These are phyloP conservation scores for Drosophila pseudotalamancana DNA, from an alignment of 2,888 invertebrate genomes.

Conservation along the genomic window DNA sequence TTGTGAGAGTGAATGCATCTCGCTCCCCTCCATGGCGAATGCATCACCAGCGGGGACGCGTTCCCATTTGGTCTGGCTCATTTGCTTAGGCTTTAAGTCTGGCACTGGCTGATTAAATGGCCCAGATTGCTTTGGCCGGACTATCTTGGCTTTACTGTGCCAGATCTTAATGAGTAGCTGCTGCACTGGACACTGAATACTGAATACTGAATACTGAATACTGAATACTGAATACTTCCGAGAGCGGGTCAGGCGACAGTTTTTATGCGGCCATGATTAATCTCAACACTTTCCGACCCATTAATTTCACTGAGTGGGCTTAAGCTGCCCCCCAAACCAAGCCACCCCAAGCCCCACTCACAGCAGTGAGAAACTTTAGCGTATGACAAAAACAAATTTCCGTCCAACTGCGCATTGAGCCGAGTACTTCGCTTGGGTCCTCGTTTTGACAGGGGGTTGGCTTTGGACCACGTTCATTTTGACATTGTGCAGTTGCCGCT, in stretches of 20 bases:
- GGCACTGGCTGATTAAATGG: conserved; percentile 60
- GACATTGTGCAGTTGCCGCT: conserved; percentile 36
- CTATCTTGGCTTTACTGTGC: conserved; percentile 45
- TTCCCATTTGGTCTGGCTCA: conserved; percentile 48
- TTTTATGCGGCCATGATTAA: conserved; percentile 71
- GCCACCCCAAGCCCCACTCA: not conserved
- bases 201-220: conserved; percentile 16
- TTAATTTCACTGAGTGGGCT: conserved; percentile 68
- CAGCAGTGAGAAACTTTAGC: not conserved
- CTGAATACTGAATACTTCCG: conserved; percentile 24
- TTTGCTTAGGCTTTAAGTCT: conserved; percentile 64
- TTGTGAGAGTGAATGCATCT: conserved; percentile 42
- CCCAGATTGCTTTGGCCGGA: conserved; percentile 54
- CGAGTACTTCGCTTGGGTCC: conserved; percentile 4
- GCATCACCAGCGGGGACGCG: conserved; percentile 17
- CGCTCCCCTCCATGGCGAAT: conserved; percentile 1
- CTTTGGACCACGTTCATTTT: conserved; percentile 2
- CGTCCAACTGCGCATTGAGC: conserved; percentile 24
- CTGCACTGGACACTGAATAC: conserved; percentile 21
- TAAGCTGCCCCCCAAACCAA: not conserved
- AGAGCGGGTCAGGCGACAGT: conserved; percentile 35
- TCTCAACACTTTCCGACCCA: conserved; percentile 81
- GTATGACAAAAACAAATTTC: conserved; percentile 33
- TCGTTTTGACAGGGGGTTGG: not conserved
- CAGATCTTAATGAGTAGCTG: conserved; percentile 69